phyloP scores from a whole-genome alignment of 1,140 invertebrate genomes.

The Drosophila nigromelanica region DNA sequence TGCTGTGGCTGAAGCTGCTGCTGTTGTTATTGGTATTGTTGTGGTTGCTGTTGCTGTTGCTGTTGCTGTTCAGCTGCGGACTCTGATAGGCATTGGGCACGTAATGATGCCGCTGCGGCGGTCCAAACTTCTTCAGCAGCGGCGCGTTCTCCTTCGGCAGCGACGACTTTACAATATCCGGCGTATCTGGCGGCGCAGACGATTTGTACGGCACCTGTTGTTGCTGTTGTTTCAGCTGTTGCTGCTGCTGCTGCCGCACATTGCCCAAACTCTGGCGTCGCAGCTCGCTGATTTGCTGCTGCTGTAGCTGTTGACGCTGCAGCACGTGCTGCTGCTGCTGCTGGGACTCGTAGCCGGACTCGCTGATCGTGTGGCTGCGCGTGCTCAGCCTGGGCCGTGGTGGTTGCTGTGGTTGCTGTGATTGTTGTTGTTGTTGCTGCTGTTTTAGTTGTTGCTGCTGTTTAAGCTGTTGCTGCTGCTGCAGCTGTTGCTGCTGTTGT shows the following conservation, averaged over 20 bases:
- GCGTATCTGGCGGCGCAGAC: slow-evolving; percentile 74
- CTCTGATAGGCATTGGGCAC: slow-evolving; percentile 80
- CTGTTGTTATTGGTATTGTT: slow-evolving; percentile 25
- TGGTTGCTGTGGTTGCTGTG: not conserved
- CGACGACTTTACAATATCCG: slow-evolving; percentile 81
- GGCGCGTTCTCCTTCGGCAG: slow-evolving; percentile 78
- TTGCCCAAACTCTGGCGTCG: slow-evolving; percentile 73
- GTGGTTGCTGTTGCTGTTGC: slow-evolving; percentile 23
- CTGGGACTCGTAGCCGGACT: slow-evolving; percentile 27
- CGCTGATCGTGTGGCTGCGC: slow-evolving; percentile 59
- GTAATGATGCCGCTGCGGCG: slow-evolving; percentile 78
- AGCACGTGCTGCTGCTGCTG: slow-evolving; percentile 1
- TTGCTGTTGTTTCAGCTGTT: slow-evolving; percentile 40
- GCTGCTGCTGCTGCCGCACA: not conserved
- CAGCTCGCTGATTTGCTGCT: slow-evolving; percentile 37
- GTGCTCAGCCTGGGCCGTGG: slow-evolving; percentile 43
- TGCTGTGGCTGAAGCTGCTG: slow-evolving; percentile 31
- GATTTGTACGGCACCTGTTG: slow-evolving; percentile 71
- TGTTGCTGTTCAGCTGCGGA: slow-evolving; percentile 46
- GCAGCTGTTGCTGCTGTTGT: slow-evolving; percentile 7
- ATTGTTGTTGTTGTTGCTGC: not conserved
- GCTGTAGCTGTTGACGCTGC: slow-evolving; percentile 1
- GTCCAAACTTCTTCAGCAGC: slow-evolving; percentile 78
- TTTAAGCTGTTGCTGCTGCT: slow-evolving; percentile 25
- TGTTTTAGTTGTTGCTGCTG: not conserved